A percentile compares a stretch with the other conserved stretches of the same genome.
phyloP scores from a whole-genome alignment of 2,888 invertebrate species.

The Spilosoma lubricipeda region DNA sequence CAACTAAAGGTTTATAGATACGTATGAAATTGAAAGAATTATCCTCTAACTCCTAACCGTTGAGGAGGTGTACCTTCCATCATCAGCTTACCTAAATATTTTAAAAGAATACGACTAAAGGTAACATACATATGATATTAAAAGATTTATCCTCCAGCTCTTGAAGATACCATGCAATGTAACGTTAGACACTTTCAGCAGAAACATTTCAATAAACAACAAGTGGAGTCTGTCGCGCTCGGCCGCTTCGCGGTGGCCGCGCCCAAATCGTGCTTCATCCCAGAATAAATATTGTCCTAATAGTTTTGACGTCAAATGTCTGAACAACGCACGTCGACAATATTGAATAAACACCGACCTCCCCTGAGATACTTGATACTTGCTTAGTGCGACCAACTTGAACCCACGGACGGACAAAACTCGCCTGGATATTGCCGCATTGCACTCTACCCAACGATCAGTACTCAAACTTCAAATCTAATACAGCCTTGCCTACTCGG shows the following conservation, averaged over 20 bases:
- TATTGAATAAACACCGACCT: conserved; percentile 60
- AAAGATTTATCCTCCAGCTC: too few species aligned
- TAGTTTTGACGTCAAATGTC: conserved; percentile 48
- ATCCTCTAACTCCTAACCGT: too few species aligned
- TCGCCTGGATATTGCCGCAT: neutral
- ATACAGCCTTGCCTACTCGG: neutral
- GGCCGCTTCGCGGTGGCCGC: conserved; percentile 4
- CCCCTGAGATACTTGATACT: conserved; percentile 61
- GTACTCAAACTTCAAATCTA: too few species aligned
- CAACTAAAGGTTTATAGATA: too few species aligned
- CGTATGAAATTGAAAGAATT: too few species aligned
- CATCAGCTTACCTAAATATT: too few species aligned
- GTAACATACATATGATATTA: too few species aligned
- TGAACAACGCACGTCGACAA: conserved; percentile 30
- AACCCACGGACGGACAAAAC: conserved; percentile 14
- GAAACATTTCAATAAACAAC: conserved; percentile 14
- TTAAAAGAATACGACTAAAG: too few species aligned
- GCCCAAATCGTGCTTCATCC: conserved; percentile 45
- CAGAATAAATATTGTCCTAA: conserved; percentile 59
- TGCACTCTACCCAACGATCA: conserved; percentile 22
- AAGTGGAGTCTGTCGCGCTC: neutral
- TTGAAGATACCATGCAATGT: neutral
- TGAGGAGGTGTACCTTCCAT: too few species aligned
- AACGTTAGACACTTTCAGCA: neutral
- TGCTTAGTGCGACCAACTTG: conserved; percentile 46